These are phyloP conservation scores for Toxotes jaculatrix DNA, from an alignment of 2,113 vertebrate genomes.

Conservation along the genomic window DNA sequence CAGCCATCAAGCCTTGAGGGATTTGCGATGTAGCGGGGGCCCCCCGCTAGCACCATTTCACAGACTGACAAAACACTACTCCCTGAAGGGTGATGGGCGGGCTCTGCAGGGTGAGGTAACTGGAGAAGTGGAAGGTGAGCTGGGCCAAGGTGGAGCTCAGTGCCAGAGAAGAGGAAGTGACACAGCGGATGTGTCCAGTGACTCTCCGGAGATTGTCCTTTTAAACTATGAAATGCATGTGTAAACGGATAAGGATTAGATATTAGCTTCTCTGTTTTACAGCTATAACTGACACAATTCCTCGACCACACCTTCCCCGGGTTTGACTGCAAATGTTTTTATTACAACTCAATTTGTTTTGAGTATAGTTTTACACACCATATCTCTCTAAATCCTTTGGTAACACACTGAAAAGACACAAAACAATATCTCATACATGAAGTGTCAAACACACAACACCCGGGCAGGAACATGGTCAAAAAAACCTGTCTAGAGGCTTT, in stretches of 20 bases:
- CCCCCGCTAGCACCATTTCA: constrained; percentile 43
- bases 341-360: not conserved
- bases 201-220: constrained; percentile 47
- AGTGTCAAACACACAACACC: not conserved
- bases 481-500: not conserved
- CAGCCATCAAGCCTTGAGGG: constrained; percentile 34
- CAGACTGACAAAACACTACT: constrained; percentile 56
- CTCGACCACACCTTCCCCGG: not conserved
- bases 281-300: not conserved
- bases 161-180: constrained; percentile 78
- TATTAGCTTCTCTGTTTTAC: not conserved
- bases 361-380: not conserved
- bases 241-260: not conserved
- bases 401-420: not conserved
- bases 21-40: constrained; percentile 23
- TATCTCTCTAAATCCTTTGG: not conserved
- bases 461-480: not conserved
- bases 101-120: constrained; percentile 65
- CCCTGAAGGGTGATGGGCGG: constrained; percentile 54
- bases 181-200: constrained; percentile 66
- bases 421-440: not conserved
- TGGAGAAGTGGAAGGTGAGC: constrained; percentile 77
- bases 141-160: constrained; percentile 65
- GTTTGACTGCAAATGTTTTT: not conserved
- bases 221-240: constrained; percentile 34